Base-by-base conservation (phyloP, 2,113 vertebrate genomes). In the Neolamprologus modestus region DNA sequence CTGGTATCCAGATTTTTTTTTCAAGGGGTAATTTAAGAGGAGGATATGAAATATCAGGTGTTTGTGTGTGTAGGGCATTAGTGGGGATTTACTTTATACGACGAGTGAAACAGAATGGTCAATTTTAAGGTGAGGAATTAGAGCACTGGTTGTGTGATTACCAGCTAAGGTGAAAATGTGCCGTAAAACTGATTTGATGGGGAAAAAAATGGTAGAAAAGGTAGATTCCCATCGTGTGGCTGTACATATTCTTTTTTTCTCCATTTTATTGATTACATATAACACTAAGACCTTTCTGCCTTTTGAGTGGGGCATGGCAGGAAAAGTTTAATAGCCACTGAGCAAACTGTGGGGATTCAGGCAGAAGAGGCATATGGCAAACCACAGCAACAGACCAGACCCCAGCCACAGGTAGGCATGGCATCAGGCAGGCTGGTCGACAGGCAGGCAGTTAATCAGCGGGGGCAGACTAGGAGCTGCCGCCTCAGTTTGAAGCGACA, bases 321-420 rank as follows among this genome's bases (percentile, higher is more conserved):
- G 71, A 78, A 78, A 50, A 6, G 73, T 31, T 31, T 78, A 78
- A 78, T 19, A 33, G 5, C 24, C 16, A 52, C 17, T 78, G 73
- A 31, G 17, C 11, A 45, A 84, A 42, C 55, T 83, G 52, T 24
- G 13, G 40, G 86, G 52, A 76, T 45, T 81, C 45, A 68, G 35
- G 28, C 81, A 12, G 45, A 80, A 85, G 82, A 90, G 86, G 88
- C 94, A 95, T 94, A 93, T 93, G 92, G 94, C 50, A 63, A 79
- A 88, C 76, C 88, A 87, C 47, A 85, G 87, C 57, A 78, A 50
- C 82, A 87, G 89, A 79, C 84, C 82, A 66, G 71, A 87, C 82
- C 91, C 76, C 91, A 93, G 91, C 92, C 91, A 91, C 94, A 95
- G 94, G 94, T 95, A 95, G 95, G 92, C 92, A 93, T 86, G 91